phyloP scores from a whole-genome alignment of 2,797 vertebrate species.

The Yasuhikotakia modesta region DNA sequence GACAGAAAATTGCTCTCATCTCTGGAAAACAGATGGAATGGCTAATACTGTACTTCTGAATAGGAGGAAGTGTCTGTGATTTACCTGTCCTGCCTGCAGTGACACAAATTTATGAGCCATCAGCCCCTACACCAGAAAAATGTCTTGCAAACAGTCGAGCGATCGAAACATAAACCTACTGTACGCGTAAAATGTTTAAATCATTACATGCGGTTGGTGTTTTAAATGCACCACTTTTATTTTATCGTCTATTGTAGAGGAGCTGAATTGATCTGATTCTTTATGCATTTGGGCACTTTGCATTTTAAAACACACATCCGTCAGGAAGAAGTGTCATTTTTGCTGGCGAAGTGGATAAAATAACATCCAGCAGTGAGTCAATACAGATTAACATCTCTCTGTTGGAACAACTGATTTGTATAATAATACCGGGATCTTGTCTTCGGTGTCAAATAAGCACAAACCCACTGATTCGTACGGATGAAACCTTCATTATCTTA shows the following conservation, averaged over 20 bases:
- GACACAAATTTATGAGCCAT: neutral
- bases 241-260: neutral
- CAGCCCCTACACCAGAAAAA: neutral
- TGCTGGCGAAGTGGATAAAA: slow-evolving; percentile 2
- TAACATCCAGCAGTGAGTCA: neutral
- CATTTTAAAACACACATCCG: neutral
- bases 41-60: slow-evolving; percentile 35
- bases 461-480: slow-evolving; percentile 23
- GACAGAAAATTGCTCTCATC: slow-evolving; percentile 52
- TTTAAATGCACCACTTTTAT: neutral
- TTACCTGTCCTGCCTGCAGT: slow-evolving; percentile 25
- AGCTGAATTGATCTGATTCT: slow-evolving; percentile 5
- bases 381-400: slow-evolving; percentile 21
- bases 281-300: neutral
- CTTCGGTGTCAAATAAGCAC: slow-evolving; percentile 9
- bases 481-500: slow-evolving; percentile 32
- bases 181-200: neutral
- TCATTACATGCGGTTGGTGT: neutral
- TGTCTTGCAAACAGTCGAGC: neutral
- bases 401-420: slow-evolving; percentile 30
- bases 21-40: slow-evolving; percentile 37
- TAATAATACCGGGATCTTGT: slow-evolving; percentile 7
- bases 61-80: slow-evolving; percentile 27
- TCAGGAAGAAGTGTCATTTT: neutral
- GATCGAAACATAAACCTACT: neutral